phyloP scores from a whole-genome alignment of 2,888 invertebrate genomes.

The Pterostichus madidus region DNA sequence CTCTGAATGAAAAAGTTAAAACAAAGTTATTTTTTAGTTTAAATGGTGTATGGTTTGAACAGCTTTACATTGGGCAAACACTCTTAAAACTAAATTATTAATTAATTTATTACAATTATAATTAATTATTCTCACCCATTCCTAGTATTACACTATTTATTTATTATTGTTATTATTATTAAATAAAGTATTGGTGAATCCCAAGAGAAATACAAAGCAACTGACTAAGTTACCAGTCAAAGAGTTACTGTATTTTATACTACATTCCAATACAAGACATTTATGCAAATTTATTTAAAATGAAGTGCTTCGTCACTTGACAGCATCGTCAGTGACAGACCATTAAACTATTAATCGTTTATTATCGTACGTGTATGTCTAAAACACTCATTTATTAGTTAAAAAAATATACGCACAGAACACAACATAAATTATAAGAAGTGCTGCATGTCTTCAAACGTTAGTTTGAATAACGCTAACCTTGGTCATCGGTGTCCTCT shows the following conservation, averaged over 20 bases:
- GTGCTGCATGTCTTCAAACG: slow-evolving; percentile 23
- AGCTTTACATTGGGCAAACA: slow-evolving; percentile 48
- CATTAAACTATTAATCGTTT: slow-evolving; percentile 25
- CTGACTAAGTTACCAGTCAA: slow-evolving; percentile 45
- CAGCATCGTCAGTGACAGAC: slow-evolving; percentile 13
- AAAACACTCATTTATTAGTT: slow-evolving; percentile 41
- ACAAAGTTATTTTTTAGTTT: slow-evolving; percentile 38
- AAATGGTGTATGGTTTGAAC: slow-evolving; percentile 47
- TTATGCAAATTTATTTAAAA: slow-evolving; percentile 37
- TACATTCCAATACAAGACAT: slow-evolving; percentile 28
- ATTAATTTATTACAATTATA: slow-evolving; percentile 34
- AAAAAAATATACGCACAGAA: slow-evolving; percentile 46
- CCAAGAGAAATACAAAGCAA: slow-evolving; percentile 5
- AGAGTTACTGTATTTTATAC: slow-evolving; percentile 12
- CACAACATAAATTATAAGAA: slow-evolving; percentile 27
- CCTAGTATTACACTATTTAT: slow-evolving; percentile 42
- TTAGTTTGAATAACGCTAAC: slow-evolving; percentile 17
- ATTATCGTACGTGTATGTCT: slow-evolving; percentile 30
- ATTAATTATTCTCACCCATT: slow-evolving; percentile 41
- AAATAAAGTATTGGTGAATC: slow-evolving; percentile 30
- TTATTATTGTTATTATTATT: slow-evolving; percentile 43
- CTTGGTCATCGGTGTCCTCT: slow-evolving; percentile 14
- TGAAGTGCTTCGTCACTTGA: slow-evolving; percentile 37
- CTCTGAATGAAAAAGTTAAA: background rate
- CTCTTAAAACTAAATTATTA: slow-evolving; percentile 37